These are phyloP conservation scores for Sceloporus undulatus DNA, from an alignment of 2,113 vertebrate genomes.

Conservation along the genomic window DNA sequence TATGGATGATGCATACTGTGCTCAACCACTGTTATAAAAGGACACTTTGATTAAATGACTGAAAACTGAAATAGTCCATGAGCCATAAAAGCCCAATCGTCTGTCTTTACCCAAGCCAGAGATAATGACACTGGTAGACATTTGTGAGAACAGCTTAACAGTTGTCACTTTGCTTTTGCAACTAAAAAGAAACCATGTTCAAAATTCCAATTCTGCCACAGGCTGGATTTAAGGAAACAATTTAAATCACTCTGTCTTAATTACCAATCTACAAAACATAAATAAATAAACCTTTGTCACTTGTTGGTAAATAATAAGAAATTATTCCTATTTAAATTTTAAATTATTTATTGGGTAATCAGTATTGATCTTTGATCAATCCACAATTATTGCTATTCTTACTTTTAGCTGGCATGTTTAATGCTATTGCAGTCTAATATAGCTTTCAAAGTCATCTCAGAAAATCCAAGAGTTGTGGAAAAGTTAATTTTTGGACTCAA, in stretches of 20 bases:
- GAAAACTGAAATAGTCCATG: slow-evolving; percentile 35
- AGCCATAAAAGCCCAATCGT: slow-evolving; percentile 13
- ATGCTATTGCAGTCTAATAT: no score
- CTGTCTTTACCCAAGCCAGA: slow-evolving; percentile 19
- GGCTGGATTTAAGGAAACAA: not conserved
- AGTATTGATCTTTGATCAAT: not conserved
- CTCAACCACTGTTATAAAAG: slow-evolving; percentile 54
- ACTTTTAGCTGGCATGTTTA: no score
- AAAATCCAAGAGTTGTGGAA: no score
- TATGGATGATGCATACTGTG: slow-evolving; percentile 46
- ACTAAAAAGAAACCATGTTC: not conserved
- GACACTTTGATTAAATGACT: slow-evolving; percentile 58
- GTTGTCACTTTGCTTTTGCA: not conserved
- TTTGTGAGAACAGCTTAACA: slow-evolving; percentile 8
- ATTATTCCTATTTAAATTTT: not conserved
- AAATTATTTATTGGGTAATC: not conserved
- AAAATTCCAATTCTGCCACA: not conserved
- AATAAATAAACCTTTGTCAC: not conserved
- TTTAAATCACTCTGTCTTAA: not conserved
- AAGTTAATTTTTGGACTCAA: no score
- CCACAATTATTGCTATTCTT: not conserved
- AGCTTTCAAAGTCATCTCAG: no score
- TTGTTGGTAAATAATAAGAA: not conserved
- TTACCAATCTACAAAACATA: not conserved
- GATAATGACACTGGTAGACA: slow-evolving; percentile 5